Conservation (phyloP, 2,888 invertebrate genomes). For the Drosophila hamatofila region DNA sequence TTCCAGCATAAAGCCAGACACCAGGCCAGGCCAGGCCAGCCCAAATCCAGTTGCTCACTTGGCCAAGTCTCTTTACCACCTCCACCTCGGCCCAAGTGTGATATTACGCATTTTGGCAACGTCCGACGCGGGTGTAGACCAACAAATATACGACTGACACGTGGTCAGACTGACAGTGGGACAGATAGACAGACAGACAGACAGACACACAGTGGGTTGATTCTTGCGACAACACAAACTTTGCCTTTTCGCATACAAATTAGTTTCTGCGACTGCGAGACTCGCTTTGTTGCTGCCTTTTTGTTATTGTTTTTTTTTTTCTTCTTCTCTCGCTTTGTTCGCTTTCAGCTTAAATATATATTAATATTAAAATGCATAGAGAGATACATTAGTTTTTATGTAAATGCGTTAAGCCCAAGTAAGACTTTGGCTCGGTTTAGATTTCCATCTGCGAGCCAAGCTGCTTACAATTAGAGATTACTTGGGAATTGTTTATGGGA, state of each 20-base stretch:
- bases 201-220: constrained; percentile 3
- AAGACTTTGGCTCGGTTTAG: constrained; percentile 10
- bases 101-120: constrained; percentile 75
- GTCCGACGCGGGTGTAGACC: constrained; percentile 52
- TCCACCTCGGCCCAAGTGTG: constrained; percentile 21
- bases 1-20: constrained; percentile 64
- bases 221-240: constrained; percentile 63
- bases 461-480: constrained; percentile 43
- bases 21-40: neutral
- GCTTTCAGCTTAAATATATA: constrained; percentile 48
- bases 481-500: neutral
- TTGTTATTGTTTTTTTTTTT: constrained; percentile 27
- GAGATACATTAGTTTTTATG: constrained; percentile 50
- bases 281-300: constrained; percentile 18
- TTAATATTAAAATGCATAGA: constrained; percentile 72
- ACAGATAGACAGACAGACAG: constrained; percentile 41
- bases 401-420: constrained; percentile 35
- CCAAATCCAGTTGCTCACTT: constrained; percentile 25
- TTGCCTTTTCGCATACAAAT: constrained; percentile 73
- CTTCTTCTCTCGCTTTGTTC: neutral
- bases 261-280: constrained; percentile 67
- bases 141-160: constrained; percentile 59
- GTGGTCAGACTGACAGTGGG: constrained; percentile 26
- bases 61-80: constrained; percentile 25
- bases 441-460: constrained; percentile 20